Conservation (phyloP, 1,140 invertebrate genomes). For the Caerostris extrusa region DNA sequence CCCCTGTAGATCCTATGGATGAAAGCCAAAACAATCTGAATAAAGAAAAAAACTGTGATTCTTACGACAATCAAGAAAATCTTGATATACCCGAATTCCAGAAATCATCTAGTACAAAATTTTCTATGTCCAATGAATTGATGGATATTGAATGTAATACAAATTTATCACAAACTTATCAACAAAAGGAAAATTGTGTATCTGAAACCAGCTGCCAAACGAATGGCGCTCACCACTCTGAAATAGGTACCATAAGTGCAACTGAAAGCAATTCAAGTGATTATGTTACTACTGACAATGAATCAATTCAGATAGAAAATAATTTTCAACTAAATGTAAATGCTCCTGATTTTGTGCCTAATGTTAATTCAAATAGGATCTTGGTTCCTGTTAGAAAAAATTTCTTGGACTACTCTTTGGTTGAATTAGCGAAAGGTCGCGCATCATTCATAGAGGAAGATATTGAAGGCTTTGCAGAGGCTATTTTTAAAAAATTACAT, state of each 20-base stretch:
- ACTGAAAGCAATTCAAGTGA: neutral
- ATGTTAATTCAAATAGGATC: neutral
- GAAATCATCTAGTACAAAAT: neutral
- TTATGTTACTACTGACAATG: neutral
- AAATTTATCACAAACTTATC: neutral
- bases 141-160: neutral
- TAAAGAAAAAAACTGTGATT: neutral
- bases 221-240: neutral
- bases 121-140: neutral
- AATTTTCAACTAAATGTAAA: slow-evolving; percentile 17
- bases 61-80: neutral
- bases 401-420: neutral
- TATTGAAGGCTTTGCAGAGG: neutral
- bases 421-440: neutral
- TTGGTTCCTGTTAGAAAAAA: neutral
- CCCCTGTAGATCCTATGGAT: no score
- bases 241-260: neutral
- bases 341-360: slow-evolving; percentile 44
- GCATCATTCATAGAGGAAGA: neutral
- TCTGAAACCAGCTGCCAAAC: neutral
- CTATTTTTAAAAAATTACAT: neutral
- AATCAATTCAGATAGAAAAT: neutral
- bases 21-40: slow-evolving; percentile 33
- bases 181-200: neutral
- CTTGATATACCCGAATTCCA: neutral